Evolutionary conservation across 2,797 vertebrate species (phyloP), one percentile per base, ranked within the genome.

Genomic region (Pseudomugil gertrudae): DNA sequence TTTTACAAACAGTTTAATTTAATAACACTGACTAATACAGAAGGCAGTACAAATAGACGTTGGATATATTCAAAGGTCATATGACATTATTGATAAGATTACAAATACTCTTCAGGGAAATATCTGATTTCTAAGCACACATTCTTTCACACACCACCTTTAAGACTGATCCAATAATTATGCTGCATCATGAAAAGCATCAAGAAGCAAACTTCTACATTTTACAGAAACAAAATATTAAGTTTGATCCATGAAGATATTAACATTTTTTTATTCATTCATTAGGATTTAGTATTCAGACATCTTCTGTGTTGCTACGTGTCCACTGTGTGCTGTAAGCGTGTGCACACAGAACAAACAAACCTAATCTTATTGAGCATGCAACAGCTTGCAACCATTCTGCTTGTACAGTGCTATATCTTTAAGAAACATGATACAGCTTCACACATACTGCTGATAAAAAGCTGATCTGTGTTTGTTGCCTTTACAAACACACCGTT

Each of bases 391-490:
- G 80, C 45, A 58, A 62, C 54, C 63, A 72, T 69, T 76, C 71
- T 58, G 69, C 86, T 81, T 72, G 56, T 62, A 72, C 81, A 75
- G 68, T 57, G 64, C 75, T 81, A 71, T 81, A 89, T 90, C 84
- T 87, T 75, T 70, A 72, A 83, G 51, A 74, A 85, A 81, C 80
- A 79, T 60, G 74, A 81, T 69, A 74, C 51, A 72, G 64, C 63
- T 84, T 69, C 63, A 79, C 79, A 76, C 79, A 81, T 64, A 78
- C 70, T 10, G 40, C 71, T 84, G 76, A 90, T 78, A 84, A 87
- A 88, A 82, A 24, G 57, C 45, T 58, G 29, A 3, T 53, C 0
- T 57, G 45, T 62, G 57, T 23, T 57, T 68, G 60, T 48, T 61
- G 51, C 66, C 45, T 50, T 56, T 14, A 43, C 24, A 43, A 53